These are phyloP conservation scores for Myodes glareolus DNA, from an alignment of 2,113 vertebrate species.

Conservation along the genomic window DNA sequence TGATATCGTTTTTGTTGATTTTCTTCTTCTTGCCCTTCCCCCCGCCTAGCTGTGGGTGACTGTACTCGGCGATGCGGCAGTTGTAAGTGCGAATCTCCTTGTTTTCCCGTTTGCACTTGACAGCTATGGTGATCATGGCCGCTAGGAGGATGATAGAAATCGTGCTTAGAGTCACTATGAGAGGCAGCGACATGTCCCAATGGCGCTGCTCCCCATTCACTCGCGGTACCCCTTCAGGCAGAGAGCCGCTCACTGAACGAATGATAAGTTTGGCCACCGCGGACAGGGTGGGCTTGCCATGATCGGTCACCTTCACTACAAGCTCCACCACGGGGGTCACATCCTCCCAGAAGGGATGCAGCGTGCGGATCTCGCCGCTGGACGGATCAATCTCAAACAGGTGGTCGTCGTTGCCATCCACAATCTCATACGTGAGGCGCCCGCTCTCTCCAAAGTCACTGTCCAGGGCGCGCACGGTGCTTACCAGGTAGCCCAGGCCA, in stretches of 20 bases:
- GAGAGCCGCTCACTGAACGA: conserved; percentile 93
- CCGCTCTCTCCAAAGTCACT: conserved; percentile 98
- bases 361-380: conserved; percentile 95
- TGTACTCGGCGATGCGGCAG: conserved; percentile 99
- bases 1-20: conserved; percentile 98
- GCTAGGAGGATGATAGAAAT: conserved; percentile 97
- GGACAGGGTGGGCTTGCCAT: conserved; percentile 96
- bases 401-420: conserved; percentile 97
- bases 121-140: conserved; percentile 98
- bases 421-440: conserved; percentile 97
- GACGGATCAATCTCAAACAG: conserved; percentile 97
- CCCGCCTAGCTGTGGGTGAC: conserved; percentile 96
- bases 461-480: conserved; percentile 95
- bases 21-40: conserved; percentile 98
- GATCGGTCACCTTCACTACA: conserved; percentile 96
- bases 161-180: conserved; percentile 97
- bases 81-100: conserved; percentile 99
- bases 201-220: conserved; percentile 95
- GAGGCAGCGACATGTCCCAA: conserved; percentile 98
- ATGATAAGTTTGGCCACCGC: conserved; percentile 96
- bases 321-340: conserved; percentile 95
- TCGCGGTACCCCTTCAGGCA: conserved; percentile 94
- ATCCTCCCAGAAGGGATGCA: conserved; percentile 97
- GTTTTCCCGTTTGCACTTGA: conserved; percentile 99
- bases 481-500: conserved; percentile 95